Evolutionary conservation across 23 tunicate species (phyloP), one percentile per base, ranked within the genome.

Genomic region (Halocynthia aurantium): DNA sequence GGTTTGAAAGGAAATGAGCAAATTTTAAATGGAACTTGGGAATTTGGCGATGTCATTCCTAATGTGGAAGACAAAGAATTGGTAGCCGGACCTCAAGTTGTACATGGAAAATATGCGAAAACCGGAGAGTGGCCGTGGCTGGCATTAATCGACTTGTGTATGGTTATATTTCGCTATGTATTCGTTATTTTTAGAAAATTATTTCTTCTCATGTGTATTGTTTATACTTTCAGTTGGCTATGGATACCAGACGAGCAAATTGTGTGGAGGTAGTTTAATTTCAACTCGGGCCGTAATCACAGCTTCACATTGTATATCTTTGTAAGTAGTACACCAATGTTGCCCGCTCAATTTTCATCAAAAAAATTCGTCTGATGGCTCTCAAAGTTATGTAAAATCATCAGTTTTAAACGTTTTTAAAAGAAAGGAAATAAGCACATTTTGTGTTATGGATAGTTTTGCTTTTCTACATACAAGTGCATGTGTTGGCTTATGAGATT

Each of bases 51-150:
- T 54, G 78, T 56, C 12, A 81, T 76, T 7, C 84, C 84, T 50
- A 86, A 86, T 22, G 21, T 61, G 12, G 73, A 49, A 6, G 61
- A 55, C 22, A 40, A 71, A 31, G 62, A 68, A 8, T 7, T 56
- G 31, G n/a, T 86, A 5, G 19, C 76, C 51, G 55, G 40, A 15
- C 19, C 78, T 10, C 76, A 53, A 20, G 67, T 86, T 53, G 50
- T 75, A 0, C 77, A 81, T 12, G 92, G 85, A 21, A 68, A 75
- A 61, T 49, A 58, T 7, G 75, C 90, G 5, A 62, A 75, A 62
- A 19, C 20, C 51, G 85, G 72, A 18, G 92, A 86, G 61, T 86
- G 92, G 92, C 92, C 92, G 17, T 86, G 92, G 92, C 54, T 62
- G 5, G 92, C 81, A 8, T 86, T 74, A 52, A 57, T 86, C 54